Evolutionary conservation across 2,113 vertebrate genomes (phyloP).

Genomic region (Podarcis muralis): DNA sequence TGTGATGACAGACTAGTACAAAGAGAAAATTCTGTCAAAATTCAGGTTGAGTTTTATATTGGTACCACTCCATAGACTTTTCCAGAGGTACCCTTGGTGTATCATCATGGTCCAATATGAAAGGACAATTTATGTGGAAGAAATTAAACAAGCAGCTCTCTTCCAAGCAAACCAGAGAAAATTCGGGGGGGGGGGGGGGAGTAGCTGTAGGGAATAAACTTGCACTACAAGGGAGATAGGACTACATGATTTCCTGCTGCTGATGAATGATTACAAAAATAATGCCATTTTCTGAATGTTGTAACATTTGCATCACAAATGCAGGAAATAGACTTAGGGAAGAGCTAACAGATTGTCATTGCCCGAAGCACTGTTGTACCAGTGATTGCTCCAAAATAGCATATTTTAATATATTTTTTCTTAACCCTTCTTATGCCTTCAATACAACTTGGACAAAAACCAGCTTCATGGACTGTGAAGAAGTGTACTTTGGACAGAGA

Average conservation of each 20-base stretch:
- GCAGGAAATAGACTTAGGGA: constrained; percentile 54
- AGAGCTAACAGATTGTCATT: constrained; percentile 59
- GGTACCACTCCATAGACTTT: background rate
- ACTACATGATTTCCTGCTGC: constrained; percentile 9
- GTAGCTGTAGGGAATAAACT: background rate
- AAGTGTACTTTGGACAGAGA: constrained; percentile 16
- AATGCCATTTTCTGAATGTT: constrained; percentile 51
- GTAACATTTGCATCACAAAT: constrained; percentile 72
- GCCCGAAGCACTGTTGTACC: constrained; percentile 58
- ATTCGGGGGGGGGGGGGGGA: background rate
- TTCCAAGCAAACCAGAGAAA: constrained; percentile 47
- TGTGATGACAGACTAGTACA: too few species aligned
- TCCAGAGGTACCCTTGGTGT: background rate
- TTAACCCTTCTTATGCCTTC: constrained; percentile 55
- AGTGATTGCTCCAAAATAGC: constrained; percentile 52
- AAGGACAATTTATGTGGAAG: constrained; percentile 29
- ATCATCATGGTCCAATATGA: background rate
- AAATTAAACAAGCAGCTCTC: constrained; percentile 37
- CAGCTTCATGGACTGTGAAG: constrained; percentile 18
- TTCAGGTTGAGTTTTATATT: background rate
- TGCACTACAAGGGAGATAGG: background rate
- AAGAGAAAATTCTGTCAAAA: background rate
- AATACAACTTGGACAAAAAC: constrained; percentile 18
- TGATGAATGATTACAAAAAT: constrained; percentile 32
- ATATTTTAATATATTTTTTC: constrained; percentile 46